A percentile compares a stretch with the other conserved stretches of the same genome.
Evolutionary conservation across 2,797 vertebrate species (phyloP).

Genomic region (Margarornis squamiger): DNA sequence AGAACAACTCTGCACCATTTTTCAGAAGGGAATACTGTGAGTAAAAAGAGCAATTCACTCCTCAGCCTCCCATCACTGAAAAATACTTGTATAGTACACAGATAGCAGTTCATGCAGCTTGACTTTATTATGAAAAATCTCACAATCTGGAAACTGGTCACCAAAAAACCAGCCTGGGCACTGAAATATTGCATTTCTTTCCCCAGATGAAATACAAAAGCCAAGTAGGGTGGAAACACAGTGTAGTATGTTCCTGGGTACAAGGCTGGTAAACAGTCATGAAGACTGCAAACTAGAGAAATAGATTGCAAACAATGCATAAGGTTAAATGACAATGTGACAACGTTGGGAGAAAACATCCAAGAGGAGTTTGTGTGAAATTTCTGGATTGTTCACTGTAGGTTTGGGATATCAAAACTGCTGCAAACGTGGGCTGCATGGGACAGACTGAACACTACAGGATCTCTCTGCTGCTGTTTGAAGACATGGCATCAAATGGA

Average conservation of each 20-base stretch:
- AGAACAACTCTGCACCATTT: not conserved
- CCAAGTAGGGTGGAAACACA: not conserved
- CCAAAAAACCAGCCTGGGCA: not conserved
- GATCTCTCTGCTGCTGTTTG: not conserved
- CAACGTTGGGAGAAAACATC: not conserved
- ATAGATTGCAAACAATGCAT: rapidly evolving
- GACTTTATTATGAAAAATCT: not conserved
- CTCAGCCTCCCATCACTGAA: not conserved
- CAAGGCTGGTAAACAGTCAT: not conserved
- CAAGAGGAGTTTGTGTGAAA: not conserved
- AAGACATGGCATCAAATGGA: not conserved
- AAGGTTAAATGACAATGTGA: not conserved
- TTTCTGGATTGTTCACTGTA: not conserved
- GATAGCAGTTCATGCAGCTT: not conserved
- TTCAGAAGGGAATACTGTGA: not conserved
- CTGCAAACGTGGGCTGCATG: not conserved
- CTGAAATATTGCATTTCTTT: not conserved
- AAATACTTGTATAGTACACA: not conserved
- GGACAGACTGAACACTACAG: not conserved
- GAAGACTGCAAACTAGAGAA: not conserved
- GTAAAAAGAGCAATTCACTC: not conserved
- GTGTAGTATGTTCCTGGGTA: not conserved
- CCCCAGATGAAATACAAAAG: not conserved
- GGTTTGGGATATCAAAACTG: not conserved
- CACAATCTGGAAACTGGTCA: not conserved